phyloP scores from a whole-genome alignment of 2,113 vertebrate genomes.

The Aspidoscelis tigris region DNA sequence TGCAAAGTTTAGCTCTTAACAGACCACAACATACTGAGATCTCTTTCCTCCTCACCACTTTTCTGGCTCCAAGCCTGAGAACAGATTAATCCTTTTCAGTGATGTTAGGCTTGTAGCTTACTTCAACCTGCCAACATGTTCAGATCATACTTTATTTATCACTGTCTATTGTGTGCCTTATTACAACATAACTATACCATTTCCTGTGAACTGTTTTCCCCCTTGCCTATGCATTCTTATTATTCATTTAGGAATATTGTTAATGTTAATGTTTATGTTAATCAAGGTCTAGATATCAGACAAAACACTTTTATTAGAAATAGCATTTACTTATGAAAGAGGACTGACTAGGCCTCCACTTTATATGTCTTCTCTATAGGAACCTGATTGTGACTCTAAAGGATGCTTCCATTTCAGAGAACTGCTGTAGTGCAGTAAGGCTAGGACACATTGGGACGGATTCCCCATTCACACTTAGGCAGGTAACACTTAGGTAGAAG shows the following conservation, averaged over 20 bases:
- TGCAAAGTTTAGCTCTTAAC: conserved; percentile 36
- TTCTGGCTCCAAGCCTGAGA: conserved; percentile 45
- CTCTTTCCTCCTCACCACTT: neutral
- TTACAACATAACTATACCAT: no score
- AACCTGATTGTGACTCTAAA: no score
- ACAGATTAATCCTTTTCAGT: conserved; percentile 54
- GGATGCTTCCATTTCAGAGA: no score
- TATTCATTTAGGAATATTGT: no score
- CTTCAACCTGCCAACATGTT: neutral
- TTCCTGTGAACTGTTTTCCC: neutral
- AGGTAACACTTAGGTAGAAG: no score
- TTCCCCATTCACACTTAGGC: no score
- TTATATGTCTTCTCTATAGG: no score
- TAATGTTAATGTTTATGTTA: conserved; percentile 7
- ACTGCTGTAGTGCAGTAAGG: no score
- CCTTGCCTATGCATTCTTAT: neutral
- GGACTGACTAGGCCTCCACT: no score
- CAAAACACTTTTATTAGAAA: conserved; percentile 17
- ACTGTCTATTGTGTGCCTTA: neutral
- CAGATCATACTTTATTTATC: neutral
- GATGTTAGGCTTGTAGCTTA: neutral
- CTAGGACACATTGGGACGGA: no score
- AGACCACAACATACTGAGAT: conserved; percentile 49
- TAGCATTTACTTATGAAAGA: no score
- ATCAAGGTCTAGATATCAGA: neutral